Evolutionary conservation across 1,140 invertebrate genomes (phyloP), one percentile per base, ranked within the genome.

Genomic region (Aphaenogaster floridana): DNA sequence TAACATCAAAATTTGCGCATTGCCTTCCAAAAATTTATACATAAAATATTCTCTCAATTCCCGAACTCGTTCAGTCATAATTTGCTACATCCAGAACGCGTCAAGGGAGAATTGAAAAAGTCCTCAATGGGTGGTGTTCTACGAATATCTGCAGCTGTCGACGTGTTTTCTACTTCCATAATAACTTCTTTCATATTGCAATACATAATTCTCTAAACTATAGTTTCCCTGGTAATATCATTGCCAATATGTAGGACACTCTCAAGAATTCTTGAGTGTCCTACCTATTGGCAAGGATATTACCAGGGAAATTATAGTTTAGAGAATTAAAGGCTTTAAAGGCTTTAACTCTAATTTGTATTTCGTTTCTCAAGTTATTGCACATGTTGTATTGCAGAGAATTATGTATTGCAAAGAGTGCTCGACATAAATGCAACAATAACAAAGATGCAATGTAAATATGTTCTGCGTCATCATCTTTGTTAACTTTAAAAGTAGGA

Each of bases 261-360:
- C 87, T 95, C 94, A 2, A 95, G 87, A 80, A 21, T 21, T 21
- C 21, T 21, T 21, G 21, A 21, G 21, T 21, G 21, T 21, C 21
- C 21, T 21, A 21, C 21, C 21, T 21, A 21, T 21, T 21, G 21
- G 21, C 21, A 21, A 21, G 0, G 21, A 21, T 21, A 21, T 21
- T 21, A 21, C 21, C 21, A 21, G 21, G 21, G 21, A 21, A 21
- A 21, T 0, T 21, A 21, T 21, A 21, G 21, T 21, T 21, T 21
- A 21, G 21, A 21, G 21, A 21, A 21, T 21, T 21, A 21, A 21
- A 21, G 21, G 21, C 21, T 21, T 21, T 21, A 21, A 95, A 95
- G n/a, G 90, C 71, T 93, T 95, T 95, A 72, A 95, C 94, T 79
- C 92, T 93, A 8, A 95, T 68, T 89, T 95, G 95, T 0, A 92